phyloP scores from a whole-genome alignment of 2,797 vertebrate species.

The Pampus argenteus region DNA sequence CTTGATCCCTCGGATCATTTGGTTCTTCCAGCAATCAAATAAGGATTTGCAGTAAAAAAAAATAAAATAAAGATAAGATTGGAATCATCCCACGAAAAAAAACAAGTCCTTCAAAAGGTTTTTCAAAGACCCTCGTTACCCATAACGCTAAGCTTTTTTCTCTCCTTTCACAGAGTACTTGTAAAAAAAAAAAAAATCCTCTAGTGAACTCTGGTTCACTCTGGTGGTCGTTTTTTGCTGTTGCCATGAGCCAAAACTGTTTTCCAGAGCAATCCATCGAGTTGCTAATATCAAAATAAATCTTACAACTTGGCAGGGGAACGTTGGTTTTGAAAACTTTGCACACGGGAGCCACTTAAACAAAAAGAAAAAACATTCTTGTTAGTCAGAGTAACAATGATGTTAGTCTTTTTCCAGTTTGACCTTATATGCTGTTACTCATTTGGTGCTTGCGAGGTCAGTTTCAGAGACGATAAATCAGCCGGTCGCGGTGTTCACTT shows the following conservation, averaged over 20 bases:
- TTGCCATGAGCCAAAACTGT: conserved; percentile 13
- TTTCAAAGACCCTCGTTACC: conserved; percentile 42
- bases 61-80: conserved; percentile 56
- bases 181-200: conserved; percentile 38
- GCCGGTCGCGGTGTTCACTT: conserved; percentile 16
- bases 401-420: conserved; percentile 32
- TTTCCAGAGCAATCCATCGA: conserved; percentile 26
- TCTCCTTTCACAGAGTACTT: conserved; percentile 43
- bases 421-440: conserved; percentile 31
- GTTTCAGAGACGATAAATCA: conserved; percentile 42
- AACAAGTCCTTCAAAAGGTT: conserved; percentile 57
- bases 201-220: conserved; percentile 10
- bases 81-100: conserved; percentile 64
- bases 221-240: conserved; percentile 26
- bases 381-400: conserved; percentile 21
- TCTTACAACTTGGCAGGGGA: conserved; percentile 25
- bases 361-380: conserved; percentile 7
- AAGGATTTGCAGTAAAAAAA: conserved; percentile 71
- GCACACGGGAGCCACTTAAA: conserved; percentile 20
- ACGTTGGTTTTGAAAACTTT: conserved; percentile 36
- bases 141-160: conserved; percentile 24
- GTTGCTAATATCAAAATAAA: conserved; percentile 25
- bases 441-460: conserved; percentile 31
- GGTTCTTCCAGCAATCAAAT: conserved; percentile 74
- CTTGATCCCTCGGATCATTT: conserved; percentile 58